These are phyloP conservation scores for Lepidiolamprologus cunningtoni DNA, from an alignment of 2,113 vertebrate genomes.

Conservation along the genomic window DNA sequence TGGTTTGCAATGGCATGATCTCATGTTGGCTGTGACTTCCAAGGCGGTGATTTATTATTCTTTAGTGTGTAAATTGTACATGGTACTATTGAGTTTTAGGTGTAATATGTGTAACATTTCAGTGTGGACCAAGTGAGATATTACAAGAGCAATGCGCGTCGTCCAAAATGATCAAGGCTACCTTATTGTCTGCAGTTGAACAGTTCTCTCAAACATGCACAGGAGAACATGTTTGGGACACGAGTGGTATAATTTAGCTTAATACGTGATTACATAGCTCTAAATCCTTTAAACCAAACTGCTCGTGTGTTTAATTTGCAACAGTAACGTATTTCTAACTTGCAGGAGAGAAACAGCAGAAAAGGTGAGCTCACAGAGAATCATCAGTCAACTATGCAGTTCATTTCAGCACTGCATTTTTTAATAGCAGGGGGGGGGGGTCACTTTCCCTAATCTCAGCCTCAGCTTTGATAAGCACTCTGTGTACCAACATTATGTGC, in stretches of 20 bases:
- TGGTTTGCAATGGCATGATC: conserved; percentile 18
- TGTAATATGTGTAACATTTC: background rate
- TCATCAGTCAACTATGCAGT: background rate
- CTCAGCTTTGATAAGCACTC: background rate
- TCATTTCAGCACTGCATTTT: background rate
- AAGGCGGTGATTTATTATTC: background rate
- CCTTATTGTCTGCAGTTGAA: background rate
- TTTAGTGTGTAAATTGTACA: background rate
- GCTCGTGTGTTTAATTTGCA: background rate
- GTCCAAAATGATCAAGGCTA: background rate
- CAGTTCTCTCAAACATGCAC: background rate
- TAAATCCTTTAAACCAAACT: background rate
- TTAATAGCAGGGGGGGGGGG: accelerated
- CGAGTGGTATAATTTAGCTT: background rate
- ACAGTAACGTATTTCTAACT: background rate
- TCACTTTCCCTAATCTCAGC: background rate
- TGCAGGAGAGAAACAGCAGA: background rate
- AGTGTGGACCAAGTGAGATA: background rate
- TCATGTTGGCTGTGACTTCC: conserved; percentile 13
- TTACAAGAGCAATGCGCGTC: background rate
- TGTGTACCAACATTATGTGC: background rate
- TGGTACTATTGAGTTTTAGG: background rate
- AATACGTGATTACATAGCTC: accelerated
- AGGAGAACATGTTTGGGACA: background rate
- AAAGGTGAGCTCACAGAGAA: background rate